These are phyloP conservation scores for Drosophila seguyi DNA, from an alignment of 1,140 invertebrate species.

Conservation along the genomic window DNA sequence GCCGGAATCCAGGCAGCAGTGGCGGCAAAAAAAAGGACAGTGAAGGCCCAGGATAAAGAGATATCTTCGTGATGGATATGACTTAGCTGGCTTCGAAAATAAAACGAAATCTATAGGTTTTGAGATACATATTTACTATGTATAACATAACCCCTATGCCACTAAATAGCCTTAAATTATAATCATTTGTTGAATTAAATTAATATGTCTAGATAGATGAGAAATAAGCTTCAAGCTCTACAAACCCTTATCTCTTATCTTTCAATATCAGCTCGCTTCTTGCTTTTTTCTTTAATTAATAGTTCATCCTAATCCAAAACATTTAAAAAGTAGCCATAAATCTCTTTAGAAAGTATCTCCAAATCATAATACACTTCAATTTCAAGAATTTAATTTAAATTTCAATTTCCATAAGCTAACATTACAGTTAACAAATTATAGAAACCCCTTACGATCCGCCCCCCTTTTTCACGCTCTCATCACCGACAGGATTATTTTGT, in stretches of 20 bases:
- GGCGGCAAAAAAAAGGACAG: slow-evolving; percentile 23
- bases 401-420: neutral
- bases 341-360: no score
- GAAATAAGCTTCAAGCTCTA: no score
- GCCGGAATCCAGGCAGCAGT: slow-evolving; percentile 39
- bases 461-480: slow-evolving; percentile 14
- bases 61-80: slow-evolving; percentile 17
- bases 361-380: no score
- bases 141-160: no score
- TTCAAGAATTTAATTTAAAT: neutral
- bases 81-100: neutral
- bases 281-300: neutral
- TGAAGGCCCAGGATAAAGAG: slow-evolving; percentile 14
- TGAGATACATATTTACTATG: no score
- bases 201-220: no score
- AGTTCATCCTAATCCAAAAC: neutral
- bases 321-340: neutral
- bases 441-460: neutral
- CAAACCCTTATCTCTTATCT: accelerated
- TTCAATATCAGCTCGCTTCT: neutral
- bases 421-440: neutral
- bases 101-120: neutral
- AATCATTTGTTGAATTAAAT: no score
- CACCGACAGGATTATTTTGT: slow-evolving; percentile 26
- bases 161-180: no score